Conservation (phyloP, 1,140 invertebrate genomes). For the Wiebesia pumilae region DNA sequence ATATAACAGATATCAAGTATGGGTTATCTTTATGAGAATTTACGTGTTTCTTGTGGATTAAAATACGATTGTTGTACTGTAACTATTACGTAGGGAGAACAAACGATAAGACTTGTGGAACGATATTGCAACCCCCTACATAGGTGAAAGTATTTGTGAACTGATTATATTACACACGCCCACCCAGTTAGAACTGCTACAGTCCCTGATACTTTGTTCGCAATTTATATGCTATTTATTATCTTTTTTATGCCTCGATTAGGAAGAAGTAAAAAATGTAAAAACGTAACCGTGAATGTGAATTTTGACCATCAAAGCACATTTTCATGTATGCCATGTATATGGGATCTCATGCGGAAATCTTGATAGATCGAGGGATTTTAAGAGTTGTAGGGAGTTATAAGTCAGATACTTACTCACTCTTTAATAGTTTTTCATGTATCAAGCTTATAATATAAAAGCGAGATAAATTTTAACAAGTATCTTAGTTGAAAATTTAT, state of each 20-base stretch:
- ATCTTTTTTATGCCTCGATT: not conserved
- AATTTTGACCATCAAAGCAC: conserved; percentile 14
- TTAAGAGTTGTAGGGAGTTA: not conserved
- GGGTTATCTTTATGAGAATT: not conserved
- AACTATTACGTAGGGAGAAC: not conserved
- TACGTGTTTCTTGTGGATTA: not conserved
- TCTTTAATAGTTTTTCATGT: not conserved
- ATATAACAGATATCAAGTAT: not conserved
- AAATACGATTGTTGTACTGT: not conserved
- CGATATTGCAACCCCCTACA: not conserved
- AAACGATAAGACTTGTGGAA: not conserved
- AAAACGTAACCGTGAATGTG: not conserved
- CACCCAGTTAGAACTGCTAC: not conserved
- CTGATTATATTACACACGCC: not conserved
- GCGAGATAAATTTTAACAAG: not conserved
- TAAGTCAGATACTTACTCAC: not conserved
- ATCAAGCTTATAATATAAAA: not conserved
- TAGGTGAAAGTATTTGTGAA: not conserved
- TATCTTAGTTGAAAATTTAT: not conserved
- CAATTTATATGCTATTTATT: not conserved
- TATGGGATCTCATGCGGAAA: not conserved
- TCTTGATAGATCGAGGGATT: not conserved
- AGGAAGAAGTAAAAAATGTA: not conserved
- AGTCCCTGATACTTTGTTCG: not conserved
- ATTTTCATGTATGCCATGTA: not conserved